These are phyloP conservation scores for Trialeurodes vaporariorum DNA, from an alignment of 1,140 invertebrate genomes.

Conservation along the genomic window DNA sequence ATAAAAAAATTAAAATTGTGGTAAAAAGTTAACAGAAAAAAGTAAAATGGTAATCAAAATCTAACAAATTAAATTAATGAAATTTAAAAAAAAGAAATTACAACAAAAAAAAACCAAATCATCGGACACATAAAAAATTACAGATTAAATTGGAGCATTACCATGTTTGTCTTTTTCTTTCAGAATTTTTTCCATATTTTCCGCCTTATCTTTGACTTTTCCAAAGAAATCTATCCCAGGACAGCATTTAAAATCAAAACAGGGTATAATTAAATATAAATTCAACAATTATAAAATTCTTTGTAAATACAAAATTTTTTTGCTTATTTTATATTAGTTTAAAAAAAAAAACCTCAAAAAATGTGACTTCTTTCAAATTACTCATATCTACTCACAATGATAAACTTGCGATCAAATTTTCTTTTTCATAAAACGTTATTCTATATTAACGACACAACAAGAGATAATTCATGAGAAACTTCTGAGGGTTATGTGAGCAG, in stretches of 20 bases:
- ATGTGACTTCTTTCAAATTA: no score
- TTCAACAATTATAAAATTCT: conserved; percentile 3
- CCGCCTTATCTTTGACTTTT: conserved; percentile 82
- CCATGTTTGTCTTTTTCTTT: conserved; percentile 89
- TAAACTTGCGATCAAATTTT: no score
- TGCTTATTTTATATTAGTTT: not conserved
- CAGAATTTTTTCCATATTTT: conserved; percentile 75
- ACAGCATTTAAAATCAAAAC: conserved; percentile 3
- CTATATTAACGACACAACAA: no score
- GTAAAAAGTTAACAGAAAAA: conserved; percentile 7
- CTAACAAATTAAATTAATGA: not conserved
- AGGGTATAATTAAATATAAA: not conserved
- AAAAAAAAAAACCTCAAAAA: not conserved
- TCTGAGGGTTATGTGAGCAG: no score
- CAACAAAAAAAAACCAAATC: not conserved
- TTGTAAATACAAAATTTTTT: conserved; percentile 5
- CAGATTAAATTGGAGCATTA: conserved; percentile 30
- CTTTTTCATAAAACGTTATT: no score
- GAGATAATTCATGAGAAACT: no score
- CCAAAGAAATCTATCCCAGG: conserved; percentile 69
- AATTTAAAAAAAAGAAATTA: not conserved
- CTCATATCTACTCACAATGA: no score
- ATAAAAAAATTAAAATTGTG: no score
- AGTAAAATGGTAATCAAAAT: not conserved
- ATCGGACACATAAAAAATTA: not conserved